Evolutionary conservation across 2,888 invertebrate genomes (phyloP), one percentile per base, ranked within the genome.

Genomic region (Calephelis perditalis): DNA sequence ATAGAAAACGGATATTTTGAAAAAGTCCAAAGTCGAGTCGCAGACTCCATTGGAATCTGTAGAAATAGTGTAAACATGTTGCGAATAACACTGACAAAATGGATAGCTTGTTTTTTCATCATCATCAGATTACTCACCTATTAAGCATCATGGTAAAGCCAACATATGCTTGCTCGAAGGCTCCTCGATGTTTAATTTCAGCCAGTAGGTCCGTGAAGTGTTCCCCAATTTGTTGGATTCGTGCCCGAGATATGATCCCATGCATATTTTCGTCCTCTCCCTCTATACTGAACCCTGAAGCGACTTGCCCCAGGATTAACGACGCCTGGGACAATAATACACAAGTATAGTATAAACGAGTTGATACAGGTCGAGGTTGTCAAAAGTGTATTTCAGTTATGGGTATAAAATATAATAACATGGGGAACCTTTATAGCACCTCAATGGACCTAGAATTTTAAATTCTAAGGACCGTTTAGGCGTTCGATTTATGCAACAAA

Each of bases 101-200:
- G 3, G 3, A 26, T 1, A 15, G 15, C 15, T 1, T 15, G 15
- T 1, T 15, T 15, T 15, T 1, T 15, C 15, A 15, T 1, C 6
- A 7, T 40, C 8, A 7, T 40, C 1, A 40, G 5, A 40, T 4
- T 2, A 57, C 56, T 46, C 10, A 91, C 79, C 94, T 92, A 0
- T 91, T 83, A 67, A 96, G 94, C 56, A 98, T 85, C 72, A 93
- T 92, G 2, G 93, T 93, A 84, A 98, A 98, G 0, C 97, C 98
- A 10, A 96, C 94, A 75, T 96, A 96, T 0, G 97, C 97, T 82
- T 98, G 96, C 77, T 99, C 99, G 82, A 99, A 98, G n/a, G 99
- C 99, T 2, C 99, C 99, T 63, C 98, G 92, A 83, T 99, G 99
- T 78, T 97, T 96, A 0, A 97, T 96, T 77, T 94, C 93, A 0